Conservation (phyloP, 2,797 vertebrate genomes). For the Prionace glauca region DNA sequence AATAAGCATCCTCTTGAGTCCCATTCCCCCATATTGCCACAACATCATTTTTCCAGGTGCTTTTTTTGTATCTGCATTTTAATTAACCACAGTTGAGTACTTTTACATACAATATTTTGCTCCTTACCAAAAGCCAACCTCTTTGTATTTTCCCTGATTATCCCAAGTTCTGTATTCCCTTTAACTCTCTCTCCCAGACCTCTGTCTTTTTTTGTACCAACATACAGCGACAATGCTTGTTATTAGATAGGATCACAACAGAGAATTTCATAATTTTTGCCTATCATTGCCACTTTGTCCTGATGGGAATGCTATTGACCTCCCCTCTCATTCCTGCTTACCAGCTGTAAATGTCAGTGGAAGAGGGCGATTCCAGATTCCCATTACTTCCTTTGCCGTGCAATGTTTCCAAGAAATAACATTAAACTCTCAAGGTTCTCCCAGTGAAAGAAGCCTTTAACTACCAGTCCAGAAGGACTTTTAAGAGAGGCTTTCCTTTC, state of each 20-base stretch:
- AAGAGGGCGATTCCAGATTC: neutral
- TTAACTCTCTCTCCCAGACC: too few species aligned
- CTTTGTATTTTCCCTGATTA: too few species aligned
- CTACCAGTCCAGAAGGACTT: neutral
- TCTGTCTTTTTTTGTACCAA: neutral
- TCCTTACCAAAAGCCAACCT: too few species aligned
- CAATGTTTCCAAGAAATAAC: neutral
- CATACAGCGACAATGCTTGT: neutral
- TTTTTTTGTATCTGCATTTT: too few species aligned
- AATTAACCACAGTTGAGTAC: too few species aligned
- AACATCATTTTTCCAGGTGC: neutral
- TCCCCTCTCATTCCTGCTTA: neutral
- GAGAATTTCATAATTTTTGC: neutral
- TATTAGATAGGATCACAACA: neutral
- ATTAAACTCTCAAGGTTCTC: neutral
- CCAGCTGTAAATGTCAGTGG: neutral
- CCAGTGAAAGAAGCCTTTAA: neutral
- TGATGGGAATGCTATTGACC: neutral
- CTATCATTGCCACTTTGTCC: neutral
- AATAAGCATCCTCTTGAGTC: neutral
- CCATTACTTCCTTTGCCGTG: neutral
- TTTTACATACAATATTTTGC: too few species aligned
- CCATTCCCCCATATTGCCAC: neutral
- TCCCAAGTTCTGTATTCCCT: too few species aligned
- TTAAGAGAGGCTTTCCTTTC: neutral